Base-by-base conservation (phyloP, 2,888 invertebrate genomes). In the Luffia ferchaultella region DNA sequence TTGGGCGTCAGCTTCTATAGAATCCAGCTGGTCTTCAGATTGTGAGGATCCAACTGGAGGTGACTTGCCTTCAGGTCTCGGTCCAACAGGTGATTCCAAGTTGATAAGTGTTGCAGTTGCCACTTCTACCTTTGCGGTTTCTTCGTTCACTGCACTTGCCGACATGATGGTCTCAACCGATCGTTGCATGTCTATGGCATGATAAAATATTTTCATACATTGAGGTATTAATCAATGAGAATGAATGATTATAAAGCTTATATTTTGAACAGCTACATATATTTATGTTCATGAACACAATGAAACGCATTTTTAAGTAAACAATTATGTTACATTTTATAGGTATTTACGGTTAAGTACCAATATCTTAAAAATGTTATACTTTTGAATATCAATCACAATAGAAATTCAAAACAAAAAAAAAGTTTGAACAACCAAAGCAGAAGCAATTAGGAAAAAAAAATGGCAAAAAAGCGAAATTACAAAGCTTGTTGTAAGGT, bases 21-120 rank as follows among this genome's bases (percentile, higher is more conserved):
- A 84, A 56, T 84, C 83, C 42, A 74, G 63, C 56, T 79, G 77
- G 53, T 83, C 83, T 45, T 76, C 76, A 0, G 64, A 58, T 1
- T 59, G 65, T 42, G 62, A 49, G 9, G 55, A 55, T 40, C 62
- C 60, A n/a, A n/a, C 49, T 49, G 15, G 50, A 46, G 16, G 18
- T 20, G 41, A n/a, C 7, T 17, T 15, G 16, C 15, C 41, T 2
- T 1, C 16, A 12, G 16, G n/a, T n/a, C 19, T 58, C 58, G 18
- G 12, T 67, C 59, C 1, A 58, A 73, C 73, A 0, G 80, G 82
- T 2, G 79, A 78, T 61, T 80, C 82, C 55, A 82, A 52, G 58
- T 83, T 82, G 51, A 82, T 82, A 1, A 83, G 67, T 1, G 80
- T 75, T 0, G 67, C 83, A 1, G 79, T 79, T 1, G 69, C 79